Base-by-base conservation (phyloP, 1,140 invertebrate genomes). In the Globodera ellingtonae region DNA sequence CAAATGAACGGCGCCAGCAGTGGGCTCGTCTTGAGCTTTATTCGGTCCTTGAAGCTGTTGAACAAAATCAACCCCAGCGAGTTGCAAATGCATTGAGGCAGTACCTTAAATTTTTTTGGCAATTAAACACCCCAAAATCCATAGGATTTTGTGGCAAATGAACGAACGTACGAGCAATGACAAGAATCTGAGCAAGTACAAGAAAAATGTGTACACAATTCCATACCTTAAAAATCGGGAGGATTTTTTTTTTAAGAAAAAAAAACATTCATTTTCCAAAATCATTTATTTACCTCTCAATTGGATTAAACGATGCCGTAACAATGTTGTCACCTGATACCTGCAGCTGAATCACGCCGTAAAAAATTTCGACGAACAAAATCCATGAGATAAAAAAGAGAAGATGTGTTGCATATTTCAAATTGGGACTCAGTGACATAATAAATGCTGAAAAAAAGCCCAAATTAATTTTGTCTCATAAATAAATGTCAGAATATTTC, bases 11-110 rank as follows among this genome's bases (percentile, higher is more conserved):
- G 96, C 24, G 95, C 95, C 79, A 97, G 90, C 8, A 97, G 90
- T 13, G 95, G 95, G 3, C 94, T 80, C 9, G 83, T 94, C 90
- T 96, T 95, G 4, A 97, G 91, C 79, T 93, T 91, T 6, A 97
- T 94, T 91, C 95, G 95, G 83, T 95, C 94, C 56, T 95, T 95
- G 90, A 98, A 98, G 77, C 95, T 94, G 91, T 98, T 98, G 90
- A 95, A 98, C 80, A 95, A 92, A 50, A 94, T 92, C 48, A 98
- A 90, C 74, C 95, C 96, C 79, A 94, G 91, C 89, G 96, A 95
- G 90, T 98, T 98, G 90, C 95, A 95, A 10, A 97, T 86, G 75
- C 95, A 94, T 92, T 92, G 91, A 52, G 91, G 90, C 48, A 91
- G 82, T 24, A 95, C 94, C 15, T 77, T 69, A 44, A 44, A 70